Evolutionary conservation across 2,888 invertebrate genomes (phyloP).

Genomic region (Synanthedon andrenaeformis): DNA sequence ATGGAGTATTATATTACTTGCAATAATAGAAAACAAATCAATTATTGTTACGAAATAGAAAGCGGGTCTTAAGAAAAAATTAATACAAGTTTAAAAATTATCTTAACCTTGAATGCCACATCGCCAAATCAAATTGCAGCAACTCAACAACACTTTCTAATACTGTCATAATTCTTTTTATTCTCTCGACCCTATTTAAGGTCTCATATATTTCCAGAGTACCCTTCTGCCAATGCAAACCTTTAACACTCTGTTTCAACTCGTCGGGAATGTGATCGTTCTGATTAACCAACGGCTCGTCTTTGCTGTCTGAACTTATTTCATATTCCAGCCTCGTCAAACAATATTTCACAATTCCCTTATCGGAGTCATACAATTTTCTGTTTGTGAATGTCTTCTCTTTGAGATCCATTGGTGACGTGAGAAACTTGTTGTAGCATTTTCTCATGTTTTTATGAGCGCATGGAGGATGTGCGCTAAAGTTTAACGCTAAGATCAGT

Average conservation of each 20-base stretch:
- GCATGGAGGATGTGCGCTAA: conserved; percentile 52
- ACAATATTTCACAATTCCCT: conserved; percentile 52
- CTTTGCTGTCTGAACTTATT: conserved; percentile 34
- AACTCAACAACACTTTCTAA: conserved; percentile 63
- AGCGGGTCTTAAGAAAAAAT: no score
- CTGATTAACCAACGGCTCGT: conserved; percentile 42
- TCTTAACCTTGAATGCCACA: conserved; percentile 63
- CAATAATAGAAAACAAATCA: not conserved
- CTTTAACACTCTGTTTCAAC: conserved; percentile 41
- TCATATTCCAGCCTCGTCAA: conserved; percentile 51
- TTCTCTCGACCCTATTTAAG: conserved; percentile 41
- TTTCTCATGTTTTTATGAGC: conserved; percentile 28
- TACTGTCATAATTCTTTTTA: conserved; percentile 62
- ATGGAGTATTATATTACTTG: not conserved
- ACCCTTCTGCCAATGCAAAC: conserved; percentile 51
- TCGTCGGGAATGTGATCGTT: conserved; percentile 39
- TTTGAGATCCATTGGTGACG: conserved; percentile 36
- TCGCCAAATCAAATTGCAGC: conserved; percentile 66
- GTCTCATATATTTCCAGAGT: conserved; percentile 53
- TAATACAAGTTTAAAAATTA: not conserved
- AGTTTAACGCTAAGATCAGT: conserved; percentile 37
- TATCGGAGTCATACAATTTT: conserved; percentile 28
- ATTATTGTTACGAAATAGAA: not conserved
- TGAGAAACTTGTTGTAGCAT: conserved; percentile 45
- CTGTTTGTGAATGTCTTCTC: conserved; percentile 45